phyloP scores from a whole-genome alignment of 1,140 invertebrate species.

The Neodiprion pinetum region DNA sequence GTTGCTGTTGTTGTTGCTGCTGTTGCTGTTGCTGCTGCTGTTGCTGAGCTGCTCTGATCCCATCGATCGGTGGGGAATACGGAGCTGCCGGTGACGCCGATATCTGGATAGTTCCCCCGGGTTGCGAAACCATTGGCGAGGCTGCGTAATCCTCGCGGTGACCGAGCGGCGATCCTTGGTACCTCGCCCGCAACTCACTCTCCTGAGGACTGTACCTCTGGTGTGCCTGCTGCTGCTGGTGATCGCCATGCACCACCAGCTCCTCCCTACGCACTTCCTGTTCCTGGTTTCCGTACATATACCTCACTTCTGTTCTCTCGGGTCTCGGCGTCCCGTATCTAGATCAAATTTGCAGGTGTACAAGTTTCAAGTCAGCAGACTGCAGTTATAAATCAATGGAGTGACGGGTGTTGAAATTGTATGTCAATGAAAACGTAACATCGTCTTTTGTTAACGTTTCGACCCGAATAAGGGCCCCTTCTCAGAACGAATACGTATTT shows the following conservation, averaged over 20 bases:
- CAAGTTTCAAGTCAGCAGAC: too few relatives aligned
- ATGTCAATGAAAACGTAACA: too few relatives aligned
- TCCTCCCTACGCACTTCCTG: slow-evolving; percentile 40
- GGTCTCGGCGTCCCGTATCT: slow-evolving; percentile 47
- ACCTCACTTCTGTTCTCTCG: slow-evolving; percentile 46
- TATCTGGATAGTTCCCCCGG: slow-evolving; percentile 33
- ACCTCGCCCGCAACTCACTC: slow-evolving; percentile 33
- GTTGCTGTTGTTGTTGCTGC: slow-evolving; percentile 30
- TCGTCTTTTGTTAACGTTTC: too few relatives aligned
- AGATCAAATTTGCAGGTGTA: not conserved
- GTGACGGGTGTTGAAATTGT: too few relatives aligned
- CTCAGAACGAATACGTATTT: too few relatives aligned
- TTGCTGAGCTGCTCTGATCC: slow-evolving; percentile 25
- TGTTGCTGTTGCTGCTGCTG: slow-evolving; percentile 38
- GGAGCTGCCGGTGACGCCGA: slow-evolving; percentile 41
- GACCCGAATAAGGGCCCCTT: too few relatives aligned
- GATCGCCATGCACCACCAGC: slow-evolving; percentile 43
- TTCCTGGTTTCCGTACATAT: slow-evolving; percentile 36
- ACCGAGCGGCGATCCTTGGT: slow-evolving; percentile 45
- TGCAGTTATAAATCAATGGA: too few relatives aligned
- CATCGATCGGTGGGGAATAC: slow-evolving; percentile 47
- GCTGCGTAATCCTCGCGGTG: slow-evolving; percentile 45
- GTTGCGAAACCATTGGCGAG: slow-evolving; percentile 36
- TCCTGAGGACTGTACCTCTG: slow-evolving; percentile 52
- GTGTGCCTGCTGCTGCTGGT: slow-evolving; percentile 41